Percentiles rank a stretch among this genome's conserved stretches.
Evolutionary conservation across 2,113 vertebrate genomes (phyloP).

Genomic region (Platycercus adscitus): DNA sequence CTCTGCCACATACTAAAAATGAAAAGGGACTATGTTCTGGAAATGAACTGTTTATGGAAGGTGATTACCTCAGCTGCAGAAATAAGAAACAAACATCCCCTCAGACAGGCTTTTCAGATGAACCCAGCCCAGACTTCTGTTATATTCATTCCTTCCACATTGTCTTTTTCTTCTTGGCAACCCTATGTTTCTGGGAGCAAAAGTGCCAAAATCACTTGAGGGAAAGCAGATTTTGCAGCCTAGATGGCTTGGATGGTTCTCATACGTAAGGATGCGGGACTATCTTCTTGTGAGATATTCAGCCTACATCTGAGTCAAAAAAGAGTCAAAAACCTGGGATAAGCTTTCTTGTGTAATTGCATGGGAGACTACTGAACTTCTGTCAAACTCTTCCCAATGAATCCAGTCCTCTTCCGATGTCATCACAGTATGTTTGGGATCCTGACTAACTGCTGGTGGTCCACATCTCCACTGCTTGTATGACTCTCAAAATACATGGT

Average conservation of each 20-base stretch:
- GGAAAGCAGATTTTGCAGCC: slow-evolving; percentile 49
- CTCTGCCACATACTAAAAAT: neutral
- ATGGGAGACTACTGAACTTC: neutral
- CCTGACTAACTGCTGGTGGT: neutral
- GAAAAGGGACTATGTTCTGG: neutral
- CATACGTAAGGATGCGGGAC: slow-evolving; percentile 1
- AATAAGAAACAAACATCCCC: neutral
- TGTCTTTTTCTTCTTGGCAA: slow-evolving; percentile 21
- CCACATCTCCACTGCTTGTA: neutral
- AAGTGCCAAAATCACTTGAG: slow-evolving; percentile 53
- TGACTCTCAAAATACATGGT: neutral
- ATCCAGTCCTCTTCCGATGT: neutral
- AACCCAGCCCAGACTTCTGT: neutral
- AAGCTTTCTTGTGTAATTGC: neutral
- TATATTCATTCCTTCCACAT: neutral
- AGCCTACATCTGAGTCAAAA: neutral
- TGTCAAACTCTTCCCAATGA: neutral
- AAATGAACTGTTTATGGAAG: neutral
- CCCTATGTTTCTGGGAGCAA: slow-evolving; percentile 1
- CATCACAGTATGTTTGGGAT: neutral
- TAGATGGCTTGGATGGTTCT: slow-evolving; percentile 28
- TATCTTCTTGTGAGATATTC: neutral
- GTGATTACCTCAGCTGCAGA: slow-evolving; percentile 18
- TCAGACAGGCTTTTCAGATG: neutral
- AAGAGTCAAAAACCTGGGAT: neutral